Evolutionary conservation across 2,113 vertebrate species (phyloP).

Genomic region (Oncorhynchus mykiss): DNA sequence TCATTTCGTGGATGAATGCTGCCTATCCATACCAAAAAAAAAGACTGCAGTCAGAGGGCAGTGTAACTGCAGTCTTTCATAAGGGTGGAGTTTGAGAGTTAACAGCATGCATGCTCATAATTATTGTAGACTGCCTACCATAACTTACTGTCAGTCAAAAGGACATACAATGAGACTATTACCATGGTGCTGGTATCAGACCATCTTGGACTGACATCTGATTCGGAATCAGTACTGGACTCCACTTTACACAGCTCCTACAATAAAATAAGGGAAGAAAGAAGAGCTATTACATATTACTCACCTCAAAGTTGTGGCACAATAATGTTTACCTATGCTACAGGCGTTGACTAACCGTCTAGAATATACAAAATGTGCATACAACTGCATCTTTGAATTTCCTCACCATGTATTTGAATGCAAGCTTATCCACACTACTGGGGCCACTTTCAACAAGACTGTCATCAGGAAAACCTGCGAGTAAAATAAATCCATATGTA

Average conservation of each 20-base stretch:
- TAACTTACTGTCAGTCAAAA: background rate
- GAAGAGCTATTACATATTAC: background rate
- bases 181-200: slow-evolving; percentile 77
- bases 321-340: background rate
- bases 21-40: background rate
- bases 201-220: slow-evolving; percentile 68
- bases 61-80: background rate
- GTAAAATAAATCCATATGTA: background rate
- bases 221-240: slow-evolving; percentile 81
- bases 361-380: background rate
- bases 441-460: slow-evolving; percentile 16
- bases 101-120: background rate
- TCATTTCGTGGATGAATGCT: too few species aligned
- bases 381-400: background rate
- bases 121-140: too few species aligned
- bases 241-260: slow-evolving; percentile 78
- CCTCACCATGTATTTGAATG: slow-evolving; percentile 78
- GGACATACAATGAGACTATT: slow-evolving; percentile 14
- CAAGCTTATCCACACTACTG: slow-evolving; percentile 65
- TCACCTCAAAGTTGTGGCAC: background rate
- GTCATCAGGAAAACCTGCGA: background rate
- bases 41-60: too few species aligned
- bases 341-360: background rate
- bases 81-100: background rate
- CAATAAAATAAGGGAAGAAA: slow-evolving; percentile 19